A percentile compares a stretch with the other conserved stretches of the same genome.
phyloP scores from a whole-genome alignment of 1,140 invertebrate genomes.

The Neodiprion virginianus region DNA sequence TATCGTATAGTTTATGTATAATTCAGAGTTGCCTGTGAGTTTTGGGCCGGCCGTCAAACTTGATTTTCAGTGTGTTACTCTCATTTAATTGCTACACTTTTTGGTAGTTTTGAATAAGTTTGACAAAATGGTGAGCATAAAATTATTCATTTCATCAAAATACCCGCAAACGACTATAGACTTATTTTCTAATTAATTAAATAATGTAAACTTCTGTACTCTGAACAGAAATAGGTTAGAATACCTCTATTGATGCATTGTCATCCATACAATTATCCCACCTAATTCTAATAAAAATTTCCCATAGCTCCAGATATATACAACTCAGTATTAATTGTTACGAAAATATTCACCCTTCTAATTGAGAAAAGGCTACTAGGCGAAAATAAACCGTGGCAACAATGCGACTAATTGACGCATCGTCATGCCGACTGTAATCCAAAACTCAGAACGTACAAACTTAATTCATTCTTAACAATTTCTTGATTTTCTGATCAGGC shows the following conservation, averaged over 20 bases:
- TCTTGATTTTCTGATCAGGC: conserved; percentile 67
- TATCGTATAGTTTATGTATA: background rate
- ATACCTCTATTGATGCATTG: conserved; percentile 5
- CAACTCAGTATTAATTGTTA: background rate
- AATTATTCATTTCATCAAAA: background rate
- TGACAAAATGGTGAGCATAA: background rate
- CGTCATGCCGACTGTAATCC: background rate
- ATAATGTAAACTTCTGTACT: background rate
- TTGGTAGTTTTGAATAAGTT: background rate
- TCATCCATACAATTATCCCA: background rate
- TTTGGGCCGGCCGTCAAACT: background rate
- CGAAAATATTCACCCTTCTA: too few relatives aligned
- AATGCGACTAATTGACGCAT: background rate
- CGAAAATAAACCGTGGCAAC: too few relatives aligned
- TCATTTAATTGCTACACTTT: background rate
- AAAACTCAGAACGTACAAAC: too few relatives aligned
- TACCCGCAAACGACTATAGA: background rate
- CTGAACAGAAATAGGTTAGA: background rate
- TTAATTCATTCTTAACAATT: too few relatives aligned
- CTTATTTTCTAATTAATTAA: background rate
- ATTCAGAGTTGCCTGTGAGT: background rate
- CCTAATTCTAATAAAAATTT: background rate
- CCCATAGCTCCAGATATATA: background rate
- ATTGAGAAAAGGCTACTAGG: too few relatives aligned
- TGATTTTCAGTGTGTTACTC: background rate